Percentiles rank a stretch among this genome's conserved stretches.
Conservation (phyloP, 2,113 vertebrate genomes). For the Motacilla alba region DNA sequence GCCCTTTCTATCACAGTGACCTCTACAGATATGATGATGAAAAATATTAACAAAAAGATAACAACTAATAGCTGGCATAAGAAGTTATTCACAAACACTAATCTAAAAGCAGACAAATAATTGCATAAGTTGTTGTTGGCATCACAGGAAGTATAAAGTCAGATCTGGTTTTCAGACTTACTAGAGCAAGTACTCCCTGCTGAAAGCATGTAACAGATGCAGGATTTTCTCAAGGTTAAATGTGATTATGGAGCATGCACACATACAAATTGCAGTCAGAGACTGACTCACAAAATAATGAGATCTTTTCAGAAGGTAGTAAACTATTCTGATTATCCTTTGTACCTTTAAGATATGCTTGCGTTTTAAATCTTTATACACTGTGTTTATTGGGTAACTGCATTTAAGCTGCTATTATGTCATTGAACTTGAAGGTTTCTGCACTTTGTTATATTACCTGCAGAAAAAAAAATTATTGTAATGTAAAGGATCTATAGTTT, state of each 20-base stretch:
- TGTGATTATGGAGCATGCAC: not conserved
- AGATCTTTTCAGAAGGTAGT: conserved; percentile 26
- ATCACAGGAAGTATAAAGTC: conserved; percentile 47
- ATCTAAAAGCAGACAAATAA: conserved; percentile 43
- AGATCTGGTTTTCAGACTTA: conserved; percentile 35
- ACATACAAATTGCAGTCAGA: conserved; percentile 24
- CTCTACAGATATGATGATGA: conserved; percentile 14
- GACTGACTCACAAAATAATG: conserved; percentile 54
- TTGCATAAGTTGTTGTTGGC: not conserved
- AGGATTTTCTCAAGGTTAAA: conserved; percentile 61
- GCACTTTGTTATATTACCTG: not conserved
- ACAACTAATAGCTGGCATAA: not conserved
- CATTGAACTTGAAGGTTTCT: conserved; percentile 13
- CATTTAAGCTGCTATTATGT: conserved; percentile 9
- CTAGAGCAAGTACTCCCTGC: conserved; percentile 19
- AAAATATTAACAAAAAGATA: conserved; percentile 42
- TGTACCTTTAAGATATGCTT: conserved; percentile 23
- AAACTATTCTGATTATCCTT: conserved; percentile 11
- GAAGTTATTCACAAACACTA: conserved; percentile 21
- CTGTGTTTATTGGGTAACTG: not conserved
- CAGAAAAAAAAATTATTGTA: not conserved
- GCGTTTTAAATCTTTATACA: conserved; percentile 2
- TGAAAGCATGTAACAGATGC: conserved; percentile 34
- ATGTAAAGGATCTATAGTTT: not conserved
- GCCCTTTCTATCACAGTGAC: conserved; percentile 15